Base-by-base conservation (phyloP, 2,113 vertebrate genomes). In the Leptobrachium ailaonicum region DNA sequence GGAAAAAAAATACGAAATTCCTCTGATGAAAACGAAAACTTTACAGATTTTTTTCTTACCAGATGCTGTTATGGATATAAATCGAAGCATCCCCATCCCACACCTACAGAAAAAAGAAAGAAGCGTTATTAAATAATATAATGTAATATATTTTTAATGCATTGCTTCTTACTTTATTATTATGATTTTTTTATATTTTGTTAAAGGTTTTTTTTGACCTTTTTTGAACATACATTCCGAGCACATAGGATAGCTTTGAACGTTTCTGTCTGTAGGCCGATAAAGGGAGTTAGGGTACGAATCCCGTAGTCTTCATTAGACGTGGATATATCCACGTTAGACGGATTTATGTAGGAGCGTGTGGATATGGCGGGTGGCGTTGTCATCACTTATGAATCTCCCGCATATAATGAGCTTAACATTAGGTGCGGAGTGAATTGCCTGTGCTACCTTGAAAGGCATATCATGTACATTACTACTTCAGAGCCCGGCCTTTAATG, bases 351-450 rank as follows among this genome's bases (percentile, higher is more conserved):
- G 94, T 93, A 90, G 93, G 95, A 94, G 93, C 95, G 94, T 93
- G 93, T 93, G 93, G n/a, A n/a, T n/a, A 94, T 92, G 93, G 93
- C 91, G 90, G 93, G 94, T 94, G 91, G 94, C 94, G 90, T 93
- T 90, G 92, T 95, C 95, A 97, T 98, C 96, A 97, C n/a, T 98
- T 97, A 98, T 92, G 93, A 93, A 90, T 94, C 94, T 95, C 95
- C 93, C 93, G 93, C 91, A 93, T 94, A 96, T 98, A 98, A 98
- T 97, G 97, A 98, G 97, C 92, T 93, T 94, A 94, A 98, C 97
- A 98, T 99, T 98, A 99, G 96, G 96, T 98, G 96, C 96, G 94
- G 95, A 98, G 95, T 94, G 95, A 95, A 96, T 96, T 96, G 94
- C 94, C 88, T 87, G 92, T 93, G 93, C 94, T 96, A 95, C 95